Evolutionary conservation across 2,888 invertebrate genomes (phyloP), one percentile per base, ranked within the genome.

Genomic region (Acronicta leporina): DNA sequence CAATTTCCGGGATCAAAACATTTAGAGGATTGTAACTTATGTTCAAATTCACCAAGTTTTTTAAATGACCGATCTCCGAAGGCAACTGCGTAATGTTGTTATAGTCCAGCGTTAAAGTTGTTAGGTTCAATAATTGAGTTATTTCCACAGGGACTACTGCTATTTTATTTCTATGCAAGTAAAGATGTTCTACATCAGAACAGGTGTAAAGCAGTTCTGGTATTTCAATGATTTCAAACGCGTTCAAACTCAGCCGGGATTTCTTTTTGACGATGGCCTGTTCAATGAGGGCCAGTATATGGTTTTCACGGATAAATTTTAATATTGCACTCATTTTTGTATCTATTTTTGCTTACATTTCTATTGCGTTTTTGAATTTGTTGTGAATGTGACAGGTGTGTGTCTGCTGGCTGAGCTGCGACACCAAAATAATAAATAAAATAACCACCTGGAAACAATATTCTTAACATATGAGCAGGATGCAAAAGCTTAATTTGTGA

Each of bases 241-340:
- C 95, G 71, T 96, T 96, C 60, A 96, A 88, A 87, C 95, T 95
- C 69, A 96, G 88, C 63, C 95, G 92, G 57, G 95, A 95, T 43
- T 95, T 94, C 85, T 95, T 96, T 79, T 95, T 95, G 35, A 88
- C 89, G 59, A 95, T 92, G 10, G 95, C 96, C 81, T 95, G 95
- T 90, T 96, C 96, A 77, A 96, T 96, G 74, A 96, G 94, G 40
- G 96, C 96, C 78, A 96, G 85, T 82, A 96, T 95, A 81, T 96
- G 96, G 84, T 96, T 96, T 88, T 95, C 95, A 87, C 96, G 96
- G 80, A 96, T 95, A 88, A 96, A 96, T 89, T 96, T 95, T 87
- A 96, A 95, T 80, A 96, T 94, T 80, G 94, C 95, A 93, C 96
- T 96, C 96, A 96, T 96, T 91, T 89, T 94, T 82, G 57, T 58